Conservation (phyloP, 2,797 vertebrate genomes). For the Xenops minutus region DNA sequence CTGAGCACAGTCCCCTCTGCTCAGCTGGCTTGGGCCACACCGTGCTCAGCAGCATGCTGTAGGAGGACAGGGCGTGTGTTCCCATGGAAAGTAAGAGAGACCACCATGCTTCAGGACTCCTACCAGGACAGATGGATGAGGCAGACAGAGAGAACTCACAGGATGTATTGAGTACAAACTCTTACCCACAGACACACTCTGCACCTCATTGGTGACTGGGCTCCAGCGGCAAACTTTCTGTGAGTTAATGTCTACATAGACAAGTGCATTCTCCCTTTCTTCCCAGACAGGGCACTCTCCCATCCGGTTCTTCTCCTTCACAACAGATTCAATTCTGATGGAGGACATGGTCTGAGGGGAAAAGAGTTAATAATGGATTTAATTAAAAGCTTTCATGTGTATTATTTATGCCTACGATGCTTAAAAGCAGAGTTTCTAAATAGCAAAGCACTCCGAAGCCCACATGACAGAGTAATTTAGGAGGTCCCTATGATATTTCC, state of each 20-base stretch:
- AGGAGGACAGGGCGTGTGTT: rapidly evolving
- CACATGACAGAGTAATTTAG: background rate
- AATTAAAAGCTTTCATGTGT: background rate
- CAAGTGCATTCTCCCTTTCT: constrained; percentile 37
- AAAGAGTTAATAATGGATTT: background rate
- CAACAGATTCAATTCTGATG: constrained; percentile 45
- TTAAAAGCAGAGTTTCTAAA: background rate
- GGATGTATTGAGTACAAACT: background rate
- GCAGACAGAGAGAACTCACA: background rate
- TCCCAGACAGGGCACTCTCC: constrained; percentile 69
- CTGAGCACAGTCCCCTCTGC: background rate
- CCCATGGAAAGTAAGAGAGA: background rate
- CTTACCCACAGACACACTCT: constrained; percentile 58
- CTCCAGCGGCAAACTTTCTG: constrained; percentile 72
- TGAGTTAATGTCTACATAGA: constrained; percentile 65
- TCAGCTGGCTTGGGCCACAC: rapidly evolving
- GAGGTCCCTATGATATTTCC: background rate
- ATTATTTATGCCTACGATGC: background rate
- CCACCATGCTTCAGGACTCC: background rate
- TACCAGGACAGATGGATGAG: background rate
- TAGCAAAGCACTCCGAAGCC: background rate
- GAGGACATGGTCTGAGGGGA: constrained; percentile 50
- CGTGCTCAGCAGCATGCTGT: rapidly evolving
- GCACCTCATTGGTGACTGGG: constrained; percentile 11
- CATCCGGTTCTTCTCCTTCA: constrained; percentile 62